These are phyloP conservation scores for Euthynnus affinis DNA, from an alignment of 2,797 vertebrate genomes.

Conservation along the genomic window DNA sequence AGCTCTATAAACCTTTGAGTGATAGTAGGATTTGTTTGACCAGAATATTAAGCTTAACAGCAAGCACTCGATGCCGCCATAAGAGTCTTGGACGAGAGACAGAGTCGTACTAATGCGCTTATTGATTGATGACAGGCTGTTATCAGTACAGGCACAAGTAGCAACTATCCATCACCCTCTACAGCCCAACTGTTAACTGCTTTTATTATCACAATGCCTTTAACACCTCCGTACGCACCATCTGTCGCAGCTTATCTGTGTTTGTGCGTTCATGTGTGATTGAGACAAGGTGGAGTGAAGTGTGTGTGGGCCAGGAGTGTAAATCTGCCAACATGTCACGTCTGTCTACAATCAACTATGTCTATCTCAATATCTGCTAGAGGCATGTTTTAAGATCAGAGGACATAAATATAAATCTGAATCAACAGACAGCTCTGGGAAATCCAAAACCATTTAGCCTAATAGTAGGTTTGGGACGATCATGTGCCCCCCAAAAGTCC, in stretches of 20 bases:
- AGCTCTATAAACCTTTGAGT: background rate
- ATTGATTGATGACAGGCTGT: slow-evolving; percentile 35
- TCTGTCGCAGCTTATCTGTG: slow-evolving; percentile 51
- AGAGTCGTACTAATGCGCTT: background rate
- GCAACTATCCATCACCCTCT: slow-evolving; percentile 49
- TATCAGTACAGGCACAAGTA: slow-evolving; percentile 42
- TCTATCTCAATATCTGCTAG: slow-evolving; percentile 25
- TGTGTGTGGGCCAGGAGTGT: slow-evolving; percentile 32
- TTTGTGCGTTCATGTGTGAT: slow-evolving; percentile 7
- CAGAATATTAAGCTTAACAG: background rate
- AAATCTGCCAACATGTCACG: slow-evolving; percentile 57
- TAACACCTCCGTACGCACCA: slow-evolving; percentile 24
- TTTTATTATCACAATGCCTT: slow-evolving; percentile 28
- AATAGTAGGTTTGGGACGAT: background rate
- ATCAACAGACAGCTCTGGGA: slow-evolving; percentile 9
- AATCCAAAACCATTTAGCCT: slow-evolving; percentile 20
- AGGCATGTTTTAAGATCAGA: slow-evolving; percentile 16
- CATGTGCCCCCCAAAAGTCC: background rate
- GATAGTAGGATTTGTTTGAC: background rate
- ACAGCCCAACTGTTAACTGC: slow-evolving; percentile 29
- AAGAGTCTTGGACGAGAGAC: background rate
- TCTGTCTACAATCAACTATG: slow-evolving; percentile 41
- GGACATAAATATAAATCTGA: slow-evolving; percentile 28
- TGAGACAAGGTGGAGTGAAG: background rate
- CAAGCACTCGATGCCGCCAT: background rate